phyloP scores from a whole-genome alignment of 2,888 invertebrate genomes.

The Bibio marci region DNA sequence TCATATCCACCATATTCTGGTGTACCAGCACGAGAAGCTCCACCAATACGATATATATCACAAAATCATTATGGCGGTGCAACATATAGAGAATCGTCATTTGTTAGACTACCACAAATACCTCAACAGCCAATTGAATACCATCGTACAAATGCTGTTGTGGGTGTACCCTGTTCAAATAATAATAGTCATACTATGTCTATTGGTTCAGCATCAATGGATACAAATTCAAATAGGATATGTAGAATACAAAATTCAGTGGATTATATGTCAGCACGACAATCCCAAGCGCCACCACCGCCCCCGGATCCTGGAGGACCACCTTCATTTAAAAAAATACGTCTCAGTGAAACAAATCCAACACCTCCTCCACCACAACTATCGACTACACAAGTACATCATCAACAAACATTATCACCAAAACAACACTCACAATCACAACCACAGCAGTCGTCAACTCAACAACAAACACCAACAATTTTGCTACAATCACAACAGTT shows the following conservation, averaged over 20 bases:
- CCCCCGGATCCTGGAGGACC: slow-evolving; percentile 27
- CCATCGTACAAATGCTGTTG: no score
- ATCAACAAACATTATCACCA: slow-evolving; percentile 22
- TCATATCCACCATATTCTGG: slow-evolving; percentile 25
- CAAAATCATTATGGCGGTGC: slow-evolving; percentile 24
- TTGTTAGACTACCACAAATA: slow-evolving; percentile 23
- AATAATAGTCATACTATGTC: no score
- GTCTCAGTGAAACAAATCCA: slow-evolving; percentile 25
- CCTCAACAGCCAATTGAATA: slow-evolving; percentile 8
- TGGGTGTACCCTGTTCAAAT: no score
- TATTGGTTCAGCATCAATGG: no score
- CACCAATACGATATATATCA: slow-evolving; percentile 27
- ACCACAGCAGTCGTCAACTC: slow-evolving; percentile 12
- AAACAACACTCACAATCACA: slow-evolving; percentile 14
- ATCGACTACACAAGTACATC: slow-evolving; percentile 16
- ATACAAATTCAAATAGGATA: slow-evolving; percentile 5
- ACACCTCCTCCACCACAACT: slow-evolving; percentile 15
- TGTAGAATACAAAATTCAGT: slow-evolving; percentile 8
- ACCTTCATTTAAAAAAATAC: slow-evolving; percentile 45
- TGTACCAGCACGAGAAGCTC: slow-evolving; percentile 23
- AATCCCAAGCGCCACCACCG: slow-evolving; percentile 18
- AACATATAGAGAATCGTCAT: slow-evolving; percentile 24
- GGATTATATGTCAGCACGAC: slow-evolving; percentile 31
- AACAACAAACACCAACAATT: no score
- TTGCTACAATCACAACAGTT: no score